Percentiles rank a stretch among this genome's conserved stretches.
Conservation (phyloP, 2,113 vertebrate species). For the Ellobius talpinus region DNA sequence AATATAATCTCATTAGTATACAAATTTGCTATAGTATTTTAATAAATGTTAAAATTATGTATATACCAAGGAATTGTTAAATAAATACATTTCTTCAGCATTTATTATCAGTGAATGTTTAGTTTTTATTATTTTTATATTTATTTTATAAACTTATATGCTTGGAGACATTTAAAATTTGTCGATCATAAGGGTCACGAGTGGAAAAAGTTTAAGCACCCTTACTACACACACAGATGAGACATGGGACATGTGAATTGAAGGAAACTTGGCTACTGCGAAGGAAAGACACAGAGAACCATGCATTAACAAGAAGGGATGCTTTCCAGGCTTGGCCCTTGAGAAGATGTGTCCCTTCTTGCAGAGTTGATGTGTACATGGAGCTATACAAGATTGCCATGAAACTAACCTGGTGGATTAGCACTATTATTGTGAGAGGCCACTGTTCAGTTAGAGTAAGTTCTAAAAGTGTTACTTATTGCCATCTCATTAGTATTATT, state of each 20-base stretch:
- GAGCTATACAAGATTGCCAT: neutral
- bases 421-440: neutral
- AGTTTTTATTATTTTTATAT: neutral
- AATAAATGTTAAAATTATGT: neutral
- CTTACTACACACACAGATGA: neutral
- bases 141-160: neutral
- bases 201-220: neutral
- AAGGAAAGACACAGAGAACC: neutral
- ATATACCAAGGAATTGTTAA: neutral
- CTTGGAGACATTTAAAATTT: neutral
- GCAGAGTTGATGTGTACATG: neutral
- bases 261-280: neutral
- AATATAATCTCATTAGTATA: neutral
- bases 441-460: neutral
- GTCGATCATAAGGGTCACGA: neutral
- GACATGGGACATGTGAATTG: neutral
- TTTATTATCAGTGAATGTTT: neutral
- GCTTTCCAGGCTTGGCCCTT: neutral
- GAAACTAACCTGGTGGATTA: slow-evolving; percentile 24
- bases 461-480: slow-evolving; percentile 18
- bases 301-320: neutral
- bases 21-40: neutral
- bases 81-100: no score
- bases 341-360: neutral
- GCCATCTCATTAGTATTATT: neutral